Base-by-base conservation (phyloP, 2,113 vertebrate genomes). In the Amia ocellicauda region DNA sequence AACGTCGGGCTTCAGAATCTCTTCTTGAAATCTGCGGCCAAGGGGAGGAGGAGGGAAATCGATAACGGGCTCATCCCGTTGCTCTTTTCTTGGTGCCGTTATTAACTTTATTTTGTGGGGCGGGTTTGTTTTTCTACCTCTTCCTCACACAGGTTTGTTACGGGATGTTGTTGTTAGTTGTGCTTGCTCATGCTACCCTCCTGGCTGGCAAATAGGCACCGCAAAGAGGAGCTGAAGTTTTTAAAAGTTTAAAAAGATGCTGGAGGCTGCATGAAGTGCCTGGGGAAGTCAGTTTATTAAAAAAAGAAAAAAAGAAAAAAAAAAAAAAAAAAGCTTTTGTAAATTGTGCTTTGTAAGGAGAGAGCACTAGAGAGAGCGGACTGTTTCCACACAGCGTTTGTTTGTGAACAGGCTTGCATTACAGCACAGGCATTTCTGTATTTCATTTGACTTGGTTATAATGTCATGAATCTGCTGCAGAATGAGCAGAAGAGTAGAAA, bases 1-100 rank as follows among this genome's bases (percentile, higher is more conserved):
- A 86, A 71, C 69, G 74, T 28, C 70, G 83, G 29, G 66, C 73
- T 73, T 73, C 78, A 76, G 74, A 83, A 72, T 77, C 73, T 74
- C 64, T 72, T 74, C n/a, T 0, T 75, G 23, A 69, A 69, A 71
- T 66, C 60, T 63, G 24, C 22, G 23, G 54, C 10, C 2, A 20
- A 19, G 10, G 17, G 9, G 4, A 10, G 28, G 56, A n/a, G 26
- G 53, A n/a, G 27, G 27, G 26, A 56, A 10, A 26, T 56, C n/a
- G 29, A 29, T 17, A 56, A 8, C 19, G 24, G 17, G 27, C 53
- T 26, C 22, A 28, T 67, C 3, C n/a, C 3, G 14, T n/a, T 47
- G 52, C 36, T 3, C 4, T 52, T 41, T 70, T 41, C 1, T 7
- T 13, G 14, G 51, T 23, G 11, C 53, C 41, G 4, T 4, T 23